Conservation (phyloP, 2,113 vertebrate genomes). For the Podarcis cretensis region DNA sequence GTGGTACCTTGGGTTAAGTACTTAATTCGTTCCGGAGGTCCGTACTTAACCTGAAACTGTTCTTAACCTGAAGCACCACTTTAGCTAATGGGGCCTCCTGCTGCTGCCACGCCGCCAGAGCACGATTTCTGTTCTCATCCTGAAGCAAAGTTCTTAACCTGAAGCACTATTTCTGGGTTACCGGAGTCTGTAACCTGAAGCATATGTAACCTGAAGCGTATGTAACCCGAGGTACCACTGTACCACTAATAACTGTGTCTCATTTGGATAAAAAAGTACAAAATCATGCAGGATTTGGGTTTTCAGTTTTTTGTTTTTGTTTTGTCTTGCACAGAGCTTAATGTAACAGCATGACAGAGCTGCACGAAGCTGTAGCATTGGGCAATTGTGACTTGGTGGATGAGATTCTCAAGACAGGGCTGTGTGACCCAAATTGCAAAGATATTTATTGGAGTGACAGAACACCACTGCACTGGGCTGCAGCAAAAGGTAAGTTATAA, state of each 20-base stretch:
- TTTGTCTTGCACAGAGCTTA: constrained; percentile 21
- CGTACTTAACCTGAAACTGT: too few relatives aligned
- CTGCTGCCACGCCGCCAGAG: too few relatives aligned
- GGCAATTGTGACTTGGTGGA: constrained; percentile 76
- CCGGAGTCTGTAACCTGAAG: too few relatives aligned
- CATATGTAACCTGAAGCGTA: too few relatives aligned
- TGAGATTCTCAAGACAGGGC: constrained; percentile 78
- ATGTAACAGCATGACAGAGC: constrained; percentile 80
- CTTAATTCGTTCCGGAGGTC: too few relatives aligned
- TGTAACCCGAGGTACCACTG: too few relatives aligned
- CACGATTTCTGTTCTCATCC: too few relatives aligned
- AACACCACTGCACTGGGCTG: constrained; percentile 92
- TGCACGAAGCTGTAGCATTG: constrained; percentile 88
- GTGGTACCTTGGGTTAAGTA: too few relatives aligned
- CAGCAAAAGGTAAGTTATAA: constrained; percentile 80
- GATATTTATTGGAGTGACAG: constrained; percentile 89
- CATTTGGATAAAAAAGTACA: background rate
- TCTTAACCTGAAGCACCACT: too few relatives aligned
- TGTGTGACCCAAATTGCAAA: constrained; percentile 84
- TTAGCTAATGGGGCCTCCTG: too few relatives aligned
- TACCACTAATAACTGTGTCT: background rate
- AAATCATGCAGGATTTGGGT: rapidly evolving
- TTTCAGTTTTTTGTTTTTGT: background rate
- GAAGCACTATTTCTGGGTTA: too few relatives aligned
- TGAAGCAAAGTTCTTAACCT: too few relatives aligned